Evolutionary conservation across 1,140 invertebrate genomes (phyloP), one percentile per base, ranked within the genome.

Genomic region (Holotrichia oblita): DNA sequence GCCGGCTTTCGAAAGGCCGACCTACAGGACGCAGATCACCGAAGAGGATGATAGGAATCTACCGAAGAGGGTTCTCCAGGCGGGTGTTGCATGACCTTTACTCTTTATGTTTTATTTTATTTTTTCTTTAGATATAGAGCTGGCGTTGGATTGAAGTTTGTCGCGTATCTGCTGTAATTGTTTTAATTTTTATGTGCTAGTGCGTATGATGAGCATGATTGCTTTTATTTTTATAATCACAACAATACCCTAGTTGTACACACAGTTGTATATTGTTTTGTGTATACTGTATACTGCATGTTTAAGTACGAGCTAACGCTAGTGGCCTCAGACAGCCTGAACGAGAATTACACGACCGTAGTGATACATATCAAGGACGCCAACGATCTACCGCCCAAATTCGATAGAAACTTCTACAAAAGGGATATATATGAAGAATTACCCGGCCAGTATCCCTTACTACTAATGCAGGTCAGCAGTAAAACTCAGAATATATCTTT

Each of bases 1-100:
- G 14, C 94, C 95, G 0, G 93, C 95, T 77, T 98, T 98, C 87
- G 96, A 98, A 88, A 90, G 96, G 80, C 96, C 96, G 34, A 97
- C 95, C 73, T 98, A 98, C 88, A 92, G 96, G 83, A 97, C 96
- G 8, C 96, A 97, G 88, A 98, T 98, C 87, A 98, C 96, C 3
- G 96, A 98, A 87, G 97, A 98, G 88, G 96, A 98, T 86, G 96
- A 98, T 89, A 91, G 96, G 81, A 97, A 96, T 88, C 91, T 98
- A 82, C 97, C 97, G 77, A 98, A 98, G 89, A 93, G 95, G 80
- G 95, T 98, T 78, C 90, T 98, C 81, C 94, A 96, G 96, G 97
- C 84, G 85, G 85, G 86, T 87, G 81, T 83, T 80, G 73, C 77
- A 78, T 80, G 79, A 27, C 61, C 80, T 74, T 80, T 75, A 20